Evolutionary conservation across 2,888 invertebrate species (phyloP), one percentile per base, ranked within the genome.

Genomic region (Falcaria lacertinaria): DNA sequence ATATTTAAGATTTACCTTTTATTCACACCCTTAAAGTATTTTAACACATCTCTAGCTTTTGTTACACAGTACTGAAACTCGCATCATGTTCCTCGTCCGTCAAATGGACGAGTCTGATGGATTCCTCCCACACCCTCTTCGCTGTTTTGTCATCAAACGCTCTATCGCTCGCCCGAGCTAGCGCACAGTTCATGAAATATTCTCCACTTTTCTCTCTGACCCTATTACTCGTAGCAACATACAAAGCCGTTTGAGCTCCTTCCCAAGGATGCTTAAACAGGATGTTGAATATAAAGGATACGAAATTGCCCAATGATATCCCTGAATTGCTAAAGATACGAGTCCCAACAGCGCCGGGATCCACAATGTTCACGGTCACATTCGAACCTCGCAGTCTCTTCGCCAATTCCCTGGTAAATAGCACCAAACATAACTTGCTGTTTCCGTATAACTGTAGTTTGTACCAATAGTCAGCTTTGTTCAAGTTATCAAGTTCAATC

Each of bases 311-410:
- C 43, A 91, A 89, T 69, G 90, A 25, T 90, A 88, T 55, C 90
- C 76, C 74, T 0, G 54, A 33, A 44, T 59, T 68, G 4, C 63
- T 89, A 91, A 94, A 96, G 40, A 96, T 96, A 16, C 92, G 93
- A 0, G 94, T 94, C 52, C 94, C 94, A 28, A 96, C 94, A 70
- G 94, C 91, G 4, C 97, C 97, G 0, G 97, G 97, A 80, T 97
- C 96, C 15, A 96, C 90, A 53, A 93, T 93, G 68, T 96, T 96
- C 0, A 93, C 93, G 0, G 94, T 93, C 0, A 96, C 92, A 39
- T 92, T 92, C 1, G 92, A 80, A 7, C 91, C 75, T 54, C 89
- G 87, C 59, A 95, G 62, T 2, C 91, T 91, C 78, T 91, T 91
- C 34, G 93, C 92, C 8, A 96, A 69, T n/a, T 96, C 96, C 33